phyloP scores from a whole-genome alignment of 2,113 vertebrate genomes.

The Eubucco bourcierii region DNA sequence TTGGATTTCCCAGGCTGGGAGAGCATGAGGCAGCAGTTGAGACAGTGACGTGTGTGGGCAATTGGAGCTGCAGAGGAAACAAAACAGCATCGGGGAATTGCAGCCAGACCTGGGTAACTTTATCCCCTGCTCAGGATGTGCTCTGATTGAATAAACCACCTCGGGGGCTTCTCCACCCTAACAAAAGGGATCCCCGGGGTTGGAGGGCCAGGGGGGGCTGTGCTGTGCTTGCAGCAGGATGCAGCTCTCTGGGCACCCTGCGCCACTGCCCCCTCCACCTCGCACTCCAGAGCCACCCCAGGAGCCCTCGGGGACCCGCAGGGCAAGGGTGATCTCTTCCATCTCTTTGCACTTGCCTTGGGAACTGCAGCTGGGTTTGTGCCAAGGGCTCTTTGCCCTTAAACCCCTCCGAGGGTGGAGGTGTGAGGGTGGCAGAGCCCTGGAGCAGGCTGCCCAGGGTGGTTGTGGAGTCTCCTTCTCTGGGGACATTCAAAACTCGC shows the following conservation, averaged over 20 bases:
- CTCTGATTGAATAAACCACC: neutral
- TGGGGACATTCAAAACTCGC: no score
- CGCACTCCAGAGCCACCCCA: neutral
- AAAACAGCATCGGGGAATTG: neutral
- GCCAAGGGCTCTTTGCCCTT: neutral
- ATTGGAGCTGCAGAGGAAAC: neutral
- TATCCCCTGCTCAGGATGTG: neutral
- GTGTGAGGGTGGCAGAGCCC: no score
- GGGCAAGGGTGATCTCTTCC: neutral
- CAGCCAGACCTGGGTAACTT: neutral
- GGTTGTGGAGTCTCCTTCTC: no score
- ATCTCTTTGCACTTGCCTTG: neutral
- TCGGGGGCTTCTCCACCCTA: neutral
- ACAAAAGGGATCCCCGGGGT: neutral
- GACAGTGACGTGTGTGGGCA: neutral
- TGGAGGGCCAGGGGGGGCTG: neutral
- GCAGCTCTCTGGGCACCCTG: neutral
- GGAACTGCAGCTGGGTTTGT: neutral
- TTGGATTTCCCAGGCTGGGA: slow-evolving; percentile 39
- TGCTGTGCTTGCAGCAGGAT: neutral
- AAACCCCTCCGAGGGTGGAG: neutral
- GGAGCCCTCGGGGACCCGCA: neutral
- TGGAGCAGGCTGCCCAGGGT: no score
- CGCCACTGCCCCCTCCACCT: neutral
- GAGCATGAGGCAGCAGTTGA: slow-evolving; percentile 24